Percentiles rank a stretch among this genome's conserved stretches.
Evolutionary conservation across 2,888 invertebrate genomes (phyloP).

Genomic region (Drosophila niveifrons): DNA sequence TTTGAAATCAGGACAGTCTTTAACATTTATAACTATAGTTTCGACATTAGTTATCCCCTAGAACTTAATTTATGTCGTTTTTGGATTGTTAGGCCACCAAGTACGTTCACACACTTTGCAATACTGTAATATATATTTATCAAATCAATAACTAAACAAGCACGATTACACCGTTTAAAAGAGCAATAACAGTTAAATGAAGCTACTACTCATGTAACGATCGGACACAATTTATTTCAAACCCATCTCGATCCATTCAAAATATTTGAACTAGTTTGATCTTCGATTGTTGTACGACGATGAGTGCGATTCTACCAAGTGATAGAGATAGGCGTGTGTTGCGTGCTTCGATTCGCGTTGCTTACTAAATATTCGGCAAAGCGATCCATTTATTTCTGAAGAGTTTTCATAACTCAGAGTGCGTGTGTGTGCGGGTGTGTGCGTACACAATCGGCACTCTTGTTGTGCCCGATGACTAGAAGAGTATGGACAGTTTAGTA

Average conservation of each 20-base stretch:
- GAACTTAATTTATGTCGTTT: background rate
- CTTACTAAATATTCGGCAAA: slow-evolving; percentile 69
- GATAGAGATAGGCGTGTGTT: slow-evolving; percentile 57
- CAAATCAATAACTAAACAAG: slow-evolving; percentile 11
- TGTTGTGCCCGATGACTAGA: slow-evolving; percentile 40
- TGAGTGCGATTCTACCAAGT: slow-evolving; percentile 31
- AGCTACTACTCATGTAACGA: background rate
- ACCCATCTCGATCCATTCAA: slow-evolving; percentile 6
- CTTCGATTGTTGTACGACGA: slow-evolving; percentile 16
- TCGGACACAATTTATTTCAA: slow-evolving; percentile 25
- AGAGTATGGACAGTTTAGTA: slow-evolving; percentile 35
- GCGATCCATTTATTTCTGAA: slow-evolving; percentile 72
- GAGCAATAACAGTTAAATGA: slow-evolving; percentile 15
- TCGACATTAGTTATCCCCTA: background rate
- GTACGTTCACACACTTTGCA: slow-evolving; percentile 1
- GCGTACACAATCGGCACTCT: slow-evolving; percentile 41
- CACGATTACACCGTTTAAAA: slow-evolving; percentile 25
- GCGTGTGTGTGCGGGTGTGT: slow-evolving; percentile 22
- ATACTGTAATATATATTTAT: slow-evolving; percentile 5
- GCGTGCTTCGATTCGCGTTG: slow-evolving; percentile 65
- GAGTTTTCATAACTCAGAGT: slow-evolving; percentile 59
- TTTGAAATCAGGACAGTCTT: background rate
- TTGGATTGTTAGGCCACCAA: background rate
- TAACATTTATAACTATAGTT: background rate
- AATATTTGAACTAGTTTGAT: slow-evolving; percentile 34